Percentiles rank a stretch among this genome's conserved stretches.
These are phyloP conservation scores for Actinia tenebrosa DNA, from an alignment of 64 coral and sea anemone species.

Conservation along the genomic window DNA sequence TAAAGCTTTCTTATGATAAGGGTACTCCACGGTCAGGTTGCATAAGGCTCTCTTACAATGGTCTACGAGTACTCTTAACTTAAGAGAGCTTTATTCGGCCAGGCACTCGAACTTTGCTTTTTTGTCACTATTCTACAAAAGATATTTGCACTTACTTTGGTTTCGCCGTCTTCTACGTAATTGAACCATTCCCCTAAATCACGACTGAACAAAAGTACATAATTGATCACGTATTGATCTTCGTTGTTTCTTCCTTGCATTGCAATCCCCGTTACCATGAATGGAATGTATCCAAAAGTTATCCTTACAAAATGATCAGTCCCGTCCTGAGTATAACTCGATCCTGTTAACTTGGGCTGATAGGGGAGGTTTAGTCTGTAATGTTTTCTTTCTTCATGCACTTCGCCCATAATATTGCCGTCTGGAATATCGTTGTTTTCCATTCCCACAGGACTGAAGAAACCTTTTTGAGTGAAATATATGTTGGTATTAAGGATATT, in stretches of 20 bases:
- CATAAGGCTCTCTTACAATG: too few species aligned
- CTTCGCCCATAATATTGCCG: neutral
- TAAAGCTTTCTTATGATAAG: too few species aligned
- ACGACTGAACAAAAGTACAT: constrained; percentile 10
- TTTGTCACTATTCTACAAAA: too few species aligned
- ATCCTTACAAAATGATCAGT: neutral
- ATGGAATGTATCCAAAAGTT: neutral
- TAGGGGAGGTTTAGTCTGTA: neutral
- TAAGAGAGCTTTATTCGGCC: too few species aligned
- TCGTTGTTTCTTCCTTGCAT: neutral
- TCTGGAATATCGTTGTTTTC: constrained; percentile 13
- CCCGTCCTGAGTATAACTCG: neutral
- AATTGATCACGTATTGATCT: neutral
- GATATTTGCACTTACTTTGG: constrained; percentile 4
- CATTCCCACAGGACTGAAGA: constrained; percentile 25
- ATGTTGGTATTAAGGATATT: neutral
- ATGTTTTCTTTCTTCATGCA: neutral
- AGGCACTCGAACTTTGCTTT: too few species aligned
- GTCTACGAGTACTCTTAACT: too few species aligned
- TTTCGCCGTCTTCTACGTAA: constrained; percentile 25
- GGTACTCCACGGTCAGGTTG: too few species aligned
- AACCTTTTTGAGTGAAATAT: neutral
- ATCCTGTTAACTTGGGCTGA: neutral
- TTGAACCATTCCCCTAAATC: constrained; percentile 30
- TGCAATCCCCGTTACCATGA: constrained; percentile 10